Evolutionary conservation across 1,140 invertebrate genomes (phyloP).

Genomic region (Dysdera silvatica): DNA sequence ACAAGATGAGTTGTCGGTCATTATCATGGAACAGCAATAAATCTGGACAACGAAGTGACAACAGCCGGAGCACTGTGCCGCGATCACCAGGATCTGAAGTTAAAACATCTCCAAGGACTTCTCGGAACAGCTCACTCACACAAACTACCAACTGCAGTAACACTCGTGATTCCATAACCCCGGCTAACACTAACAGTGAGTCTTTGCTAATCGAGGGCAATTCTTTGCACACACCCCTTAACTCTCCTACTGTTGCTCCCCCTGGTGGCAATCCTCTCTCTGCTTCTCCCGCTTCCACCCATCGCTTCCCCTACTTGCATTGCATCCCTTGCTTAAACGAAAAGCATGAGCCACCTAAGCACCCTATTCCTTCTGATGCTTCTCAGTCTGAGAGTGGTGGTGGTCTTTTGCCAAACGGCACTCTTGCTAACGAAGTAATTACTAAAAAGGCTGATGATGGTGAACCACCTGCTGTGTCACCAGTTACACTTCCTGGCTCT

Average conservation of each 20-base stretch:
- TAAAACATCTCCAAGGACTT: constrained; percentile 5
- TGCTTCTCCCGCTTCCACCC: constrained; percentile 26
- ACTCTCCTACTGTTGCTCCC: constrained; percentile 1
- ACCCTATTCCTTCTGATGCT: no score
- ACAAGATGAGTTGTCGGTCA: no score
- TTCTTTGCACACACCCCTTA: constrained; percentile 1
- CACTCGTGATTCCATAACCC: constrained; percentile 17
- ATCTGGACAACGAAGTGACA: no score
- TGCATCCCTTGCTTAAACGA: constrained; percentile 39
- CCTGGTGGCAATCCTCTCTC: constrained; percentile 21
- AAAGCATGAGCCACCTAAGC: constrained; percentile 30
- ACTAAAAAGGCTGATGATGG: not conserved
- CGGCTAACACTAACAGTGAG: constrained; percentile 37
- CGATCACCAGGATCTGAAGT: constrained; percentile 5
- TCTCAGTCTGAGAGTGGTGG: not conserved
- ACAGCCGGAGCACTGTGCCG: no score
- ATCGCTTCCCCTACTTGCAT: constrained; percentile 37
- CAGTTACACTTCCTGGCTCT: no score
- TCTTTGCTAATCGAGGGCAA: constrained; percentile 29
- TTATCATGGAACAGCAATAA: no score
- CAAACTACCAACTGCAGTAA: constrained; percentile 27
- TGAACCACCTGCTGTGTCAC: no score
- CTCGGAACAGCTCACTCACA: constrained; percentile 22
- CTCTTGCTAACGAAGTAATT: not conserved
- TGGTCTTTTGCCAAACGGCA: not conserved